Percentiles rank a stretch among this genome's conserved stretches.
These are phyloP conservation scores for Centroberyx gerrardi DNA, from an alignment of 2,797 vertebrate genomes.

Conservation along the genomic window DNA sequence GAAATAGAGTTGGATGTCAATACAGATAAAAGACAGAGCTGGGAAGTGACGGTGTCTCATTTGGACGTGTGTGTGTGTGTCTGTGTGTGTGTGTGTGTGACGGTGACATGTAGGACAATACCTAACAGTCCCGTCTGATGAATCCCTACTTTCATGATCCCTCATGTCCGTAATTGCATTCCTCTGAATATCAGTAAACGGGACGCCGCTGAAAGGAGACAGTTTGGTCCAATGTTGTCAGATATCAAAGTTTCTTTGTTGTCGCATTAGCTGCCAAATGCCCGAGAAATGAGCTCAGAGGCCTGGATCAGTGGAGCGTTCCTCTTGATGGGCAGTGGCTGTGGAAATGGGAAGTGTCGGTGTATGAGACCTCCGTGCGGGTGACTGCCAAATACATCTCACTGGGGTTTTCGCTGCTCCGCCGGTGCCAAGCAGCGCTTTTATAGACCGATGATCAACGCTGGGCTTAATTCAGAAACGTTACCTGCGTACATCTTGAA, in stretches of 20 bases:
- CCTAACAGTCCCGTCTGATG: background rate
- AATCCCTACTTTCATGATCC: background rate
- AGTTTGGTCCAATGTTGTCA: slow-evolving; percentile 28
- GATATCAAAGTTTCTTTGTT: slow-evolving; percentile 48
- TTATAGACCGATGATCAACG: slow-evolving; percentile 27
- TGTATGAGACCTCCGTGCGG: slow-evolving; percentile 9
- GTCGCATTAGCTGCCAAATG: slow-evolving; percentile 45
- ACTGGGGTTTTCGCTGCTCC: slow-evolving; percentile 7
- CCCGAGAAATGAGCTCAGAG: slow-evolving; percentile 28
- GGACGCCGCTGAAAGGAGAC: slow-evolving; percentile 7
- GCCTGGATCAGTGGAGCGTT: slow-evolving; percentile 4
- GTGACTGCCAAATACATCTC: slow-evolving; percentile 42
- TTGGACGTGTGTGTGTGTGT: background rate
- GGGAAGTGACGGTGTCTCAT: background rate
- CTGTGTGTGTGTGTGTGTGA: background rate
- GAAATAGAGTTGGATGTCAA: slow-evolving; percentile 5
- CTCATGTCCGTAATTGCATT: slow-evolving; percentile 33
- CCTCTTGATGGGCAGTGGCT: slow-evolving; percentile 40
- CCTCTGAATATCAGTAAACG: slow-evolving; percentile 30
- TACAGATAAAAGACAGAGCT: background rate
- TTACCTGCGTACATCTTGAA: background rate
- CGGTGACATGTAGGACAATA: background rate
- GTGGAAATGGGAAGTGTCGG: slow-evolving; percentile 18
- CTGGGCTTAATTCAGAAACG: slow-evolving; percentile 23
- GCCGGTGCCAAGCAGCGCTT: slow-evolving; percentile 34